Evolutionary conservation across 2,797 vertebrate genomes (phyloP), one percentile per base, ranked within the genome.

Genomic region (Lithobates sylvaticus): DNA sequence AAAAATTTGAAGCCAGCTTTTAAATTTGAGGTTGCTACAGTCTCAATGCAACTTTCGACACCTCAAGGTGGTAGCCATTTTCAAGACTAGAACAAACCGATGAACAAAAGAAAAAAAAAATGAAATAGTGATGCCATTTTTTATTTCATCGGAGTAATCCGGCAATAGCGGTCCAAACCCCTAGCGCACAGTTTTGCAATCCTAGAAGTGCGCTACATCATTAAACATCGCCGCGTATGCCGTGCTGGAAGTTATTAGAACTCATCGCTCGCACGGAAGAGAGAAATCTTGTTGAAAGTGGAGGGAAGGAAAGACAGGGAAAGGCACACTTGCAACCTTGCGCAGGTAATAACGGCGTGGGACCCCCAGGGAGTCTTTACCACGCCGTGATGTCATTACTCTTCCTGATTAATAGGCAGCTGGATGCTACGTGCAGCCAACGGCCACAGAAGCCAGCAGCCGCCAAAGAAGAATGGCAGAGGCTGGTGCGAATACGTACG

Each of bases 261-360:
- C 84, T 91, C 78, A 65, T 83, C 83, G 82, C 32, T 73, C 5
- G 69, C 54, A 72, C 13, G 54, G 61, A 29, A 54, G 34, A 36
- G 58, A 39, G 84, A 90, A 65, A 54, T 54, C 65, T 89, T 84
- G 89, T n/a, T 90, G 89, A 90, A 89, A 92, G 90, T 58, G 68
- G 70, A 81, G 69, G 61, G 44, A 54, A 69, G 67, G 29, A 34
- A 69, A 90, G 88, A 82, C 88, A 90, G 88, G 88, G 88, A 87
- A 89, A 90, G 58, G 78, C 87, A 87, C 83, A 81, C 64, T 84
- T 86, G 81, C 88, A 91, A 90, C 91, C 90, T 91, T 93, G 91
- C 89, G 86, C 88, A 92, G 91, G 91, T 93, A 93, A 92, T 92
- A 92, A 92, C 90, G 89, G 90, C 88, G 88, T 85, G 90, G 90